These are phyloP conservation scores for Aplysina aerophoba DNA, from an alignment of 37 sponge, comb jelly and placozoan genomes.

Conservation along the genomic window DNA sequence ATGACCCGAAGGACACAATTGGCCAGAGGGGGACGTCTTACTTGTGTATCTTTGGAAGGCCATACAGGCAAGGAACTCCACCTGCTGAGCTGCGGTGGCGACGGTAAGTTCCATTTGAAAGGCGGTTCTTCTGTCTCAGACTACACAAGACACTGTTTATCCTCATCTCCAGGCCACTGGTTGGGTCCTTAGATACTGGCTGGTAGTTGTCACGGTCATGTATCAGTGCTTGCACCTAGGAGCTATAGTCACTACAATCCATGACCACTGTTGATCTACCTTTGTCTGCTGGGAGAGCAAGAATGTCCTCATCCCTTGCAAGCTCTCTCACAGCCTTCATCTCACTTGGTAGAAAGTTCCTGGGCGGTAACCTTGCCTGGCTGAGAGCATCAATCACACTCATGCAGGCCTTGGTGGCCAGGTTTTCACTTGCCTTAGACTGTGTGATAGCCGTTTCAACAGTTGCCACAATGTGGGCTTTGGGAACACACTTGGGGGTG, in stretches of 20 bases:
- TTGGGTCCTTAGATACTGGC: constrained; percentile 1
- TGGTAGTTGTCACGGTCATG: neutral
- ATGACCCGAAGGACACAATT: no score
- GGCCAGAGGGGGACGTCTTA: neutral
- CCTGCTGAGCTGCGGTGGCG: neutral
- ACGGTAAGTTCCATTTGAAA: neutral
- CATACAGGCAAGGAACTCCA: neutral
- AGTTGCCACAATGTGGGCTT: no score
- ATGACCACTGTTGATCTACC: constrained; percentile 24
- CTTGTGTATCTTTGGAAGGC: constrained; percentile 16
- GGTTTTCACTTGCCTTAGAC: no score
- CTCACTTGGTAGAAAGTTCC: neutral
- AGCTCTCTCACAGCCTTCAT: neutral
- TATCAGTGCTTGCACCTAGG: neutral
- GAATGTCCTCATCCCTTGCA: neutral
- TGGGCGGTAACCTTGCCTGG: constrained; percentile 23
- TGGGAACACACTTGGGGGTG: no score
- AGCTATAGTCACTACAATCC: neutral
- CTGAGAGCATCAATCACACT: neutral
- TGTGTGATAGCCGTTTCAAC: no score
- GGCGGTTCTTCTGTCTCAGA: neutral
- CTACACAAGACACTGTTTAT: no score
- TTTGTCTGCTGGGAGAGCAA: constrained; percentile 5
- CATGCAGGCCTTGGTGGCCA: neutral
- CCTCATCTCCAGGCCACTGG: neutral